Percentiles rank a stretch among this genome's conserved stretches.
phyloP scores from a whole-genome alignment of 1,140 invertebrate species.

The Arion vulgaris region DNA sequence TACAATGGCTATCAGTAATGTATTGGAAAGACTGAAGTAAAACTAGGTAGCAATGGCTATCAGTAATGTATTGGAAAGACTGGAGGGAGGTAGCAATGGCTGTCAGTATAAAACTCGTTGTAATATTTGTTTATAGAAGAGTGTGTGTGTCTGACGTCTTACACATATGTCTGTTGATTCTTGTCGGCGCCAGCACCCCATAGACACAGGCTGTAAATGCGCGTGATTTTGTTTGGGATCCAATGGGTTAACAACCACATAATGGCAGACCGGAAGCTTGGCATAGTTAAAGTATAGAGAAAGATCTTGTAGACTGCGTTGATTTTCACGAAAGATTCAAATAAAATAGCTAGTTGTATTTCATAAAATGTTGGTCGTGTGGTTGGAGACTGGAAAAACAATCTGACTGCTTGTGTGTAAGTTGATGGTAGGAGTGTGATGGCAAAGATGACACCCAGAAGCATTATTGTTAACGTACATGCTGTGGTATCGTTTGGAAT shows the following conservation, averaged over 20 bases:
- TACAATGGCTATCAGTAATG: no score
- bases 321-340: conserved; percentile 15
- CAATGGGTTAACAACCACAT: conserved; percentile 21
- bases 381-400: not conserved
- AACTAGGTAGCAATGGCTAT: no score
- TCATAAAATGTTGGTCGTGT: not conserved
- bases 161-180: not conserved
- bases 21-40: no score
- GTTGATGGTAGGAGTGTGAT: conserved; percentile 12
- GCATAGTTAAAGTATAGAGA: conserved; percentile 2
- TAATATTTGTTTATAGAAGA: no score
- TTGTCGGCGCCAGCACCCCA: not conserved
- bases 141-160: no score
- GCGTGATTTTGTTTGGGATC: conserved; percentile 27
- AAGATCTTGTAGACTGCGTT: conserved; percentile 29
- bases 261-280: conserved; percentile 23
- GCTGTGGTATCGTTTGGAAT: conserved; percentile 2
- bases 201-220: conserved; percentile 7
- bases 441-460: conserved; percentile 1
- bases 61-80: no score
- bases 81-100: no score
- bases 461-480: not conserved
- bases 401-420: not conserved
- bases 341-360: conserved; percentile 26
- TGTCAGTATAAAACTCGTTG: no score